Base-by-base conservation (phyloP, 2,888 invertebrate genomes). In the Chydorus sphaericus region DNA sequence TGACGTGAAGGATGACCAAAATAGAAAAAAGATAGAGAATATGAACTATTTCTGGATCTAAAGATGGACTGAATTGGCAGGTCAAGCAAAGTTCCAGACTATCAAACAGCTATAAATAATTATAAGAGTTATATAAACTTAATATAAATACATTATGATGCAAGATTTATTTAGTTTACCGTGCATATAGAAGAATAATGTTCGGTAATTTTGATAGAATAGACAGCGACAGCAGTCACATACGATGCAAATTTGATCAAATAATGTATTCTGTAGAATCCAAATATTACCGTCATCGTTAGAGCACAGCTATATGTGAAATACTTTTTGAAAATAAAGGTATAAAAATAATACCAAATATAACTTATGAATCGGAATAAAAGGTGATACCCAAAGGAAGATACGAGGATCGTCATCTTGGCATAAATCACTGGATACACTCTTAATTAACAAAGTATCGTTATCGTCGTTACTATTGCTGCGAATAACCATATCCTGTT, bases 221-320 rank as follows among this genome's bases (percentile, higher is more conserved):
- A 89, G 59, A 80, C 73, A 0, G 71, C 63, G 0, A 83, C 77
- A 65, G 85, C 80, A 1, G 75, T 65, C 1, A 78, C 68, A 20
- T 83, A 85, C 52, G 85, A 76, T 1, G 80, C 63, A 63, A 89
- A 77, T 73, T 93, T 93, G 52, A 91, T 72, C 61, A 85, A 74
- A 64, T 86, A 85, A 61, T 88, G 85, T 26, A 92, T 83, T 64
- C 89, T 77, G 54, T 91, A 78, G 69, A 92, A 93, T 7, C 90
- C 72, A 63, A 88, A 89, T 61, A 82, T 82, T 65, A 85, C 77
- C 18, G 77, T 72, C 58, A 79, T 70, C 1, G 75, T 72, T 55
- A 79, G 62, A n/a, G 76, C 71, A 59, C 75, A 70, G 61, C 75
- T 74, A 69, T 84, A 81, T 1, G 85, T 82, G 65, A 85, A 82